Evolutionary conservation across 2,888 invertebrate genomes (phyloP).

Genomic region (Torymus texanus): DNA sequence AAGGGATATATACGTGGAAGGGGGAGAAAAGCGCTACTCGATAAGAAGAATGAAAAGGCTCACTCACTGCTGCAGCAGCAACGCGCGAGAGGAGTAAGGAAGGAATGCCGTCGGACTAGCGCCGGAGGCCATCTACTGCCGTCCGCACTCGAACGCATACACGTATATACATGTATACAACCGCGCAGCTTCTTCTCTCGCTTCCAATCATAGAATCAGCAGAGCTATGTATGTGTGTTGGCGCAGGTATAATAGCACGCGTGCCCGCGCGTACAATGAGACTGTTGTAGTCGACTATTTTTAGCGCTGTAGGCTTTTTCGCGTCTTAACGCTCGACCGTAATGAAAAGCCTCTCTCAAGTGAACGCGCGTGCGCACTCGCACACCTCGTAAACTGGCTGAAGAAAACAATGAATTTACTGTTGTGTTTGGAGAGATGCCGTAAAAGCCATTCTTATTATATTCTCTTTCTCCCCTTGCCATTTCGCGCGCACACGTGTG

Average conservation of each 20-base stretch:
- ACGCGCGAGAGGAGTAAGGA: slow-evolving; percentile 63
- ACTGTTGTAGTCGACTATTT: slow-evolving; percentile 37
- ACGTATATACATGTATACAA: neutral
- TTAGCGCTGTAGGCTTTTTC: slow-evolving; percentile 29
- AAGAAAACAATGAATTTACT: slow-evolving; percentile 45
- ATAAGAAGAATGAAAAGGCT: slow-evolving; percentile 56
- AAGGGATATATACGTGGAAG: slow-evolving; percentile 56
- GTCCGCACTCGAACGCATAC: slow-evolving; percentile 20
- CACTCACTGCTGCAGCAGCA: slow-evolving; percentile 51
- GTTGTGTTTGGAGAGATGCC: slow-evolving; percentile 22
- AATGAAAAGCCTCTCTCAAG: slow-evolving; percentile 26
- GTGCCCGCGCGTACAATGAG: slow-evolving; percentile 38
- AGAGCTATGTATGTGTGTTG: neutral
- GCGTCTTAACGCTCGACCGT: neutral
- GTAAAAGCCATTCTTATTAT: slow-evolving; percentile 15
- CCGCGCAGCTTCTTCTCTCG: slow-evolving; percentile 62
- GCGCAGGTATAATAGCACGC: slow-evolving; percentile 19
- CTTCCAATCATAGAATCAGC: slow-evolving; percentile 56
- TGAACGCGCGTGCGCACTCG: neutral
- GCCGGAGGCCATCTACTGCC: slow-evolving; percentile 70
- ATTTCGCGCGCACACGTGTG: neutral
- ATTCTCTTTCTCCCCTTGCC: neutral
- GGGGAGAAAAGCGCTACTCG: slow-evolving; percentile 31
- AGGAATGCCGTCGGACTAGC: slow-evolving; percentile 76
- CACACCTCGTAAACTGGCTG: slow-evolving; percentile 21